These are phyloP conservation scores for Argyrosomus regius DNA, from an alignment of 2,797 vertebrate species.

Conservation along the genomic window DNA sequence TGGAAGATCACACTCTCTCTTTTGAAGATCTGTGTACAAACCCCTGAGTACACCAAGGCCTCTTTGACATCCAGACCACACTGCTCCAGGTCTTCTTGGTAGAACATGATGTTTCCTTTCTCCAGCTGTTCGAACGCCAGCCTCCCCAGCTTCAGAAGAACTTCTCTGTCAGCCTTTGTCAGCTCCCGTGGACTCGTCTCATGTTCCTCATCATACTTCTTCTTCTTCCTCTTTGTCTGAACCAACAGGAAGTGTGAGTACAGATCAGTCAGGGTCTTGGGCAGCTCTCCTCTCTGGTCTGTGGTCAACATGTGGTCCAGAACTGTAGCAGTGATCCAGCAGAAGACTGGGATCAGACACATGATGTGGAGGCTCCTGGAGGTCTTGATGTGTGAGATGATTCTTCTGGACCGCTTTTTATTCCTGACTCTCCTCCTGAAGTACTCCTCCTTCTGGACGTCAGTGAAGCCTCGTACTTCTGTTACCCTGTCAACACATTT, in stretches of 20 bases:
- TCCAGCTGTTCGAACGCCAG: constrained; percentile 16
- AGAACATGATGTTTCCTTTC: constrained; percentile 31
- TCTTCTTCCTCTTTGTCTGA: constrained; percentile 30
- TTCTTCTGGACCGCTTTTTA: neutral
- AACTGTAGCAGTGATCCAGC: constrained; percentile 26
- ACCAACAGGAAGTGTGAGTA: constrained; percentile 37
- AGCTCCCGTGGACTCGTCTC: constrained; percentile 8
- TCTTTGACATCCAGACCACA: constrained; percentile 6
- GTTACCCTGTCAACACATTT: neutral
- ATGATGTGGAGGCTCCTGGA: neutral
- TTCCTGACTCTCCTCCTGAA: neutral
- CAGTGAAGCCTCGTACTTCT: constrained; percentile 24
- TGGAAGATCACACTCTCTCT: constrained; percentile 3
- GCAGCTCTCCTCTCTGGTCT: constrained; percentile 10
- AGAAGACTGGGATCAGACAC: constrained; percentile 34
- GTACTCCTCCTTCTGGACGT: constrained; percentile 3
- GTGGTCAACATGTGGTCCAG: too few relatives aligned
- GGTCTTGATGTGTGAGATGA: neutral
- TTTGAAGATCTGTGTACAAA: too few relatives aligned
- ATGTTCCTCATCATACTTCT: constrained; percentile 8
- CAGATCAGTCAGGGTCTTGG: constrained; percentile 30
- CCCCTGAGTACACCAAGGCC: neutral
- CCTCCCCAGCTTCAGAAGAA: constrained; percentile 23
- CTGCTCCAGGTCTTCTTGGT: constrained; percentile 17
- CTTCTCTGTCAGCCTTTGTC: neutral